Evolutionary conservation across 2,797 vertebrate genomes (phyloP).

Genomic region (Phataginus tricuspis): DNA sequence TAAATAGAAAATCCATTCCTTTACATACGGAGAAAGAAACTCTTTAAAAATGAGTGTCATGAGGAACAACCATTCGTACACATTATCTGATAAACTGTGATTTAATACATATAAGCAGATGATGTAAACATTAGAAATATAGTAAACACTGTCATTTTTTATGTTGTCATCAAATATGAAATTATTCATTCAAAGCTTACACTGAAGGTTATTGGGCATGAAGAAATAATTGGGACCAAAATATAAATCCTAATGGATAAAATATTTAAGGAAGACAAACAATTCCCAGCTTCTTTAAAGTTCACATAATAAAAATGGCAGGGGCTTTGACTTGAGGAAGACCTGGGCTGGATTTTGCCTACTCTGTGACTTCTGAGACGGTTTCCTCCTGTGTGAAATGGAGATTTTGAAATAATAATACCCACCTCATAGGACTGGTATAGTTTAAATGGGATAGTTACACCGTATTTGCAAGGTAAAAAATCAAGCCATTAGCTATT

Average conservation of each 20-base stretch:
- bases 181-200: not conserved
- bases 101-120: not conserved
- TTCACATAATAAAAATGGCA: not conserved
- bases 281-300: not conserved
- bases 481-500: not conserved
- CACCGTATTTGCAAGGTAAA: not conserved
- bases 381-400: not conserved
- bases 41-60: not conserved
- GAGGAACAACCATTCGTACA: not conserved
- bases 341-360: not conserved
- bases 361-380: not conserved
- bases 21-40: not conserved
- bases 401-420: not conserved
- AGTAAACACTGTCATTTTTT: not conserved
- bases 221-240: not conserved
- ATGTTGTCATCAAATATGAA: not conserved
- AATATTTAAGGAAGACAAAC: not conserved
- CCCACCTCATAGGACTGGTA: not conserved
- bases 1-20: not conserved
- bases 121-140: slow-evolving; percentile 13
- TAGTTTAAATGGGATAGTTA: not conserved
- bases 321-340: not conserved
- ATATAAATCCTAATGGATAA: not conserved
- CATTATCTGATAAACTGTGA: not conserved
- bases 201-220: not conserved